A percentile compares a stretch with the other conserved stretches of the same genome.
phyloP scores from a whole-genome alignment of 1,140 invertebrate genomes.

The Radopholus similis region DNA sequence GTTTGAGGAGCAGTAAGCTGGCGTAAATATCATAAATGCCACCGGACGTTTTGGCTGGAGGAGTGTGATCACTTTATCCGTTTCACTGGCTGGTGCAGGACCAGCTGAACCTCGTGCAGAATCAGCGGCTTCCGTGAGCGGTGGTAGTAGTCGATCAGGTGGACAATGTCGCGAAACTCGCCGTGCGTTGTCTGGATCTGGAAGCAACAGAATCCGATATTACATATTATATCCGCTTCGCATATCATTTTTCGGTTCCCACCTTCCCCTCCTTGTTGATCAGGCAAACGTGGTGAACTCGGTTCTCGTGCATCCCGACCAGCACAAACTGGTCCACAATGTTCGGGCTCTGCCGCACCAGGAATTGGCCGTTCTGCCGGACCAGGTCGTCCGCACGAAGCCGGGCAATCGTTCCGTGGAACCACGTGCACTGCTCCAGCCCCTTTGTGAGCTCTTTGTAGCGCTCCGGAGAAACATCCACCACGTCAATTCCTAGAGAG shows the following conservation, averaged over 20 bases:
- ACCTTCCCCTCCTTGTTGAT: constrained; percentile 26
- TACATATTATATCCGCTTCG: neutral
- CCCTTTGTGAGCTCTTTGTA: constrained; percentile 1
- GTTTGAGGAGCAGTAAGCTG: neutral
- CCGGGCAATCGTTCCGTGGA: constrained; percentile 24
- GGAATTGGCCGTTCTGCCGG: constrained; percentile 25
- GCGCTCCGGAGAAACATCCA: neutral
- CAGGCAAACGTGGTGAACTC: constrained; percentile 32
- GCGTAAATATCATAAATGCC: neutral
- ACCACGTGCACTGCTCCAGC: constrained; percentile 14
- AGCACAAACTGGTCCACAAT: constrained; percentile 27
- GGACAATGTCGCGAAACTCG: constrained; percentile 8
- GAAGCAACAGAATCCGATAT: neutral
- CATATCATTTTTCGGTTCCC: neutral
- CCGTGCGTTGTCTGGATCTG: constrained; percentile 4
- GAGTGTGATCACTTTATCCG: neutral
- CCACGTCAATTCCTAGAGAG: constrained; percentile 1
- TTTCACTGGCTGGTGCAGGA: neutral
- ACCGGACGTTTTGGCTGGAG: neutral
- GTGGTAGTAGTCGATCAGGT: constrained; percentile 10
- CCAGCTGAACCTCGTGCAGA: neutral
- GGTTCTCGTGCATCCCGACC: constrained; percentile 21
- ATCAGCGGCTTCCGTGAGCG: neutral
- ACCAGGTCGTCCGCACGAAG: constrained; percentile 15
- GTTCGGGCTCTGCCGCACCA: constrained; percentile 32